phyloP scores from a whole-genome alignment of 2,888 invertebrate species.

The Pecten maximus region DNA sequence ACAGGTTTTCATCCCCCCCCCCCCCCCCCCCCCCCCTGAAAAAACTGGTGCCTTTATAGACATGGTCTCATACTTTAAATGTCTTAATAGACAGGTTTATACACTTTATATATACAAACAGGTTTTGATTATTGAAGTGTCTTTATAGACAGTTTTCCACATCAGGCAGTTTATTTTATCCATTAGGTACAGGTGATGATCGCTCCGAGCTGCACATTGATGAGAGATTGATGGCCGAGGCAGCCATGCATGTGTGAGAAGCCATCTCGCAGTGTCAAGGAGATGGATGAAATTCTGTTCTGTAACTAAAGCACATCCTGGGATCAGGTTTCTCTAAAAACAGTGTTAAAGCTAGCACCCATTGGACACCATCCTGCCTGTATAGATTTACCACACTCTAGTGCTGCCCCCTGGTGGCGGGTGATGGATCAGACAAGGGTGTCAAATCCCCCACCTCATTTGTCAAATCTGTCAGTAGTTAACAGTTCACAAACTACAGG shows the following conservation, averaged over 20 bases:
- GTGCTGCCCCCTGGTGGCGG: background rate
- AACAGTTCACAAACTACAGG: conserved; percentile 13
- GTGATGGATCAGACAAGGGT: conserved; percentile 29
- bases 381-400: background rate
- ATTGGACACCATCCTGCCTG: background rate
- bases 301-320: conserved; percentile 25
- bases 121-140: background rate
- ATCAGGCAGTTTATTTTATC: background rate
- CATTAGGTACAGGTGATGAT: background rate
- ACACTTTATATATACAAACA: background rate
- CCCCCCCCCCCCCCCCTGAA: too few relatives aligned
- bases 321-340: conserved; percentile 1
- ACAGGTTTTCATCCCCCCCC: too few relatives aligned
- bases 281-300: conserved; percentile 3
- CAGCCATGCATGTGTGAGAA: background rate
- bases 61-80: too few relatives aligned
- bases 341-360: background rate
- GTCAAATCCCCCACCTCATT: conserved; percentile 15
- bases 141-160: background rate
- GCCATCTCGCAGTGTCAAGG: background rate
- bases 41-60: too few relatives aligned
- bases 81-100: too few relatives aligned
- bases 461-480: conserved; percentile 17
- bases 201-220: background rate
- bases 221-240: background rate